These are phyloP conservation scores for Tachyglossus aculeatus DNA, from an alignment of 2,797 vertebrate species.

Conservation along the genomic window DNA sequence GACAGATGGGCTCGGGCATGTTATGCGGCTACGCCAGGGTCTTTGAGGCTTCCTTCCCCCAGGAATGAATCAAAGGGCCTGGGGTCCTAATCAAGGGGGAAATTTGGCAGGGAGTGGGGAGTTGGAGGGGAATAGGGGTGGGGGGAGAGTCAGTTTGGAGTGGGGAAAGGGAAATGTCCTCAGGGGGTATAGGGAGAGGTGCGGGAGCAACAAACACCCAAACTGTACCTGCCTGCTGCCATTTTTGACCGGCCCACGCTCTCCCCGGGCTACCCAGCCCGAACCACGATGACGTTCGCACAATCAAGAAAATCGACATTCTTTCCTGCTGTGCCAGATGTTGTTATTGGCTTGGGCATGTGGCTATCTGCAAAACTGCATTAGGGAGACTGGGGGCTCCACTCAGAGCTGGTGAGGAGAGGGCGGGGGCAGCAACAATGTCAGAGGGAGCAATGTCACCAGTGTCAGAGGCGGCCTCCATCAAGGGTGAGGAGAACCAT, in stretches of 20 bases:
- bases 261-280: too few relatives aligned
- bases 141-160: too few relatives aligned
- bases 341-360: not conserved
- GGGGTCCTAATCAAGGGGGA: not conserved
- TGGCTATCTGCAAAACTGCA: not conserved
- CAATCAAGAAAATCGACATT: too few relatives aligned
- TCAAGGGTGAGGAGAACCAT: not conserved
- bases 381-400: not conserved
- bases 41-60: not conserved
- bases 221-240: too few relatives aligned
- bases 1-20: conserved; percentile 34
- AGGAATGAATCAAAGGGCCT: not conserved
- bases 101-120: conserved; percentile 9
- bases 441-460: too few relatives aligned
- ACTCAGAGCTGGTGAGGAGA: too few relatives aligned
- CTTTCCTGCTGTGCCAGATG: not conserved
- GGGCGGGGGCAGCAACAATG: too few relatives aligned
- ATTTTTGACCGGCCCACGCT: too few relatives aligned
- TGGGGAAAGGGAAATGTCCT: not conserved
- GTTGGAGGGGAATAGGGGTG: not conserved
- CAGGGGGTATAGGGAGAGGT: not conserved
- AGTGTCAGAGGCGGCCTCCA: not conserved
- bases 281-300: too few relatives aligned
- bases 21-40: not conserved
- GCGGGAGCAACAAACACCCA: not conserved